Base-by-base conservation (phyloP, 2,888 invertebrate genomes). In the Gari tellinella region DNA sequence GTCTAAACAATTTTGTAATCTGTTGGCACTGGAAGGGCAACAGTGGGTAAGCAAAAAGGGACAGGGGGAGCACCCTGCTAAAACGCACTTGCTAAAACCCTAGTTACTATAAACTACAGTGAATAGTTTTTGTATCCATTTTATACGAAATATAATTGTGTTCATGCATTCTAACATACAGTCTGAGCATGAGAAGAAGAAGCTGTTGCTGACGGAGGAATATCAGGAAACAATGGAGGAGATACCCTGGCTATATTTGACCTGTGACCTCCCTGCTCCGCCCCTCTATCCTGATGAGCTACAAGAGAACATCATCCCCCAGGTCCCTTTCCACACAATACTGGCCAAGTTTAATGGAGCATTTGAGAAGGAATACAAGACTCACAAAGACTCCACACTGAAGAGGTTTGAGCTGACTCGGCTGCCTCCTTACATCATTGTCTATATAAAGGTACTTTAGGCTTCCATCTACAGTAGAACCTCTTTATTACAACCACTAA, bases 291-390 rank as follows among this genome's bases (percentile, higher is more conserved):
- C 98, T 72, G 99, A 99, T 92, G 99, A 99, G 92, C 96, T 98
- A 86, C 95, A 97, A 80, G 99, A 99, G 93, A 99, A 99, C 92
- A 99, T 99, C 84, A 99, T 99, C 90, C 99, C 99, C 51, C 99
- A 99, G 94, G 97, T 98, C 0, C 99, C 99, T 91, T 94, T 99
- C 38, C 97, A 97, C 90, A 97, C 96, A 78, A 93, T 99, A 26
- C 93, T 99, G 66, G 95, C 96, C 45, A 99, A 99, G 92, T 99
- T 99, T 92, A 99, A 99, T 92, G 99, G 99, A 0, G 95, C 96
- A 80, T 94, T 95, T 4, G 98, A 99, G 86, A 99, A 99, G 92
- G 99, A 99, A 91, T 99, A 99, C 92, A 99, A 99, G 93, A 99
- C 99, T 0, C 99, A 99, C 92, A 99, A 99, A 90, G 99, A 99